Conservation (phyloP, 2,888 invertebrate species). For the Portevinia maculata region DNA sequence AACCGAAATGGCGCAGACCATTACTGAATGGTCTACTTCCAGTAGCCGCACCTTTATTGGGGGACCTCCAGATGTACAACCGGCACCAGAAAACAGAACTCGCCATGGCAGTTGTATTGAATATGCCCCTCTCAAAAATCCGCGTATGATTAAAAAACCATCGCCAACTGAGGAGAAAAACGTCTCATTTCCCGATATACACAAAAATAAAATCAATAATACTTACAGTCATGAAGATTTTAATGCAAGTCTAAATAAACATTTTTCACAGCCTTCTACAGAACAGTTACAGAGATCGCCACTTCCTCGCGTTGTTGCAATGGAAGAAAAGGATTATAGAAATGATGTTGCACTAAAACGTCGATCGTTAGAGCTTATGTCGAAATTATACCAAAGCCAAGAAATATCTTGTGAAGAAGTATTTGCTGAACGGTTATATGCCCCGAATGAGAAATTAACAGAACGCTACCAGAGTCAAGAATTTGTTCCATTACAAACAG, state of each 20-base stretch:
- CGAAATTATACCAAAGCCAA: conserved; percentile 85
- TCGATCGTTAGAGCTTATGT: conserved; percentile 84
- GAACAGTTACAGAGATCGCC: conserved; percentile 83
- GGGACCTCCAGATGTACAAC: conserved; percentile 75
- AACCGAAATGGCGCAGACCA: conserved; percentile 89
- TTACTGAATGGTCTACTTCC: conserved; percentile 93
- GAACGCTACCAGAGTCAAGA: conserved; percentile 87
- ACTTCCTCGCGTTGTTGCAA: conserved; percentile 78
- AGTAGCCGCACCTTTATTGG: conserved; percentile 90
- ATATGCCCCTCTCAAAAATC: conserved; percentile 81
- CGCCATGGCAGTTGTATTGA: conserved; percentile 78
- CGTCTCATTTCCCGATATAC: conserved; percentile 79
- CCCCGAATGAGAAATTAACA: conserved; percentile 86
- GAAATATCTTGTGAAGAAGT: conserved; percentile 84
- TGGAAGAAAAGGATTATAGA: conserved; percentile 75
- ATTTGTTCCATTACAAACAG: conserved; percentile 83
- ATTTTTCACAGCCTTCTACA: conserved; percentile 76
- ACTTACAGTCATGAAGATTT: conserved; percentile 76
- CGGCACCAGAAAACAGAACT: conserved; percentile 61
- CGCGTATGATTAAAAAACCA: conserved; percentile 77
- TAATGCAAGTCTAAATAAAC: conserved; percentile 69
- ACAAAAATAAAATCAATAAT: conserved; percentile 77
- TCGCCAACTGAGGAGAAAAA: conserved; percentile 80
- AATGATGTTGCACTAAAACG: conserved; percentile 82
- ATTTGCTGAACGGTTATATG: conserved; percentile 85